phyloP scores from a whole-genome alignment of 2,888 invertebrate species.

The Drosophila prolongata region DNA sequence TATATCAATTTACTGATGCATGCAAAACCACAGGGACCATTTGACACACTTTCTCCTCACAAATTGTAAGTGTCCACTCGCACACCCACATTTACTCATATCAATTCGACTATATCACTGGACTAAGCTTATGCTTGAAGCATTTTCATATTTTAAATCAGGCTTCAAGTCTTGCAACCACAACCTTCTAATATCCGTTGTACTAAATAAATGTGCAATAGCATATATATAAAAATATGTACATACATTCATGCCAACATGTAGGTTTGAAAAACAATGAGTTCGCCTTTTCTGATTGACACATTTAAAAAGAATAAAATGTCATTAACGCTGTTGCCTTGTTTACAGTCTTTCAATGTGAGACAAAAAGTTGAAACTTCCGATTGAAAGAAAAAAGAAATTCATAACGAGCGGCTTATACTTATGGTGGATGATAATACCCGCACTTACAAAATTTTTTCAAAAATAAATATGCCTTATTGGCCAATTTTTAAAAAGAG shows the following conservation, averaged over 20 bases:
- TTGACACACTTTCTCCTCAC: conserved; percentile 28
- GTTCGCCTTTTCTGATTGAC: conserved; percentile 17
- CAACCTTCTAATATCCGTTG: conserved; percentile 1
- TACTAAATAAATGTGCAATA: background rate
- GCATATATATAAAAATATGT: conserved; percentile 3
- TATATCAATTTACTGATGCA: conserved; percentile 28
- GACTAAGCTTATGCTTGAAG: conserved; percentile 20
- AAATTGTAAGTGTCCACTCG: conserved; percentile 28
- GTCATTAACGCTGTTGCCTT: background rate
- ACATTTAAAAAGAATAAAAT: conserved; percentile 12
- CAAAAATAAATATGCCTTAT: too few species aligned
- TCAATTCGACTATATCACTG: conserved; percentile 22
- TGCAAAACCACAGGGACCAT: conserved; percentile 17
- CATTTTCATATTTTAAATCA: conserved; percentile 35
- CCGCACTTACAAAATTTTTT: too few species aligned
- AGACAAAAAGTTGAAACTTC: background rate
- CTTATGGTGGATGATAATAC: background rate
- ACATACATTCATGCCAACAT: conserved; percentile 1
- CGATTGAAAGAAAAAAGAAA: background rate
- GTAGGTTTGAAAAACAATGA: conserved; percentile 15
- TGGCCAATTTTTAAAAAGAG: too few species aligned
- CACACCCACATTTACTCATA: conserved; percentile 30
- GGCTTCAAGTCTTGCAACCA: conserved; percentile 1
- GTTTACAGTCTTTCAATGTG: background rate
- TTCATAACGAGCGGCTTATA: background rate